Evolutionary conservation across 2,797 vertebrate species (phyloP).

Genomic region (Aeoliscus strigatus): DNA sequence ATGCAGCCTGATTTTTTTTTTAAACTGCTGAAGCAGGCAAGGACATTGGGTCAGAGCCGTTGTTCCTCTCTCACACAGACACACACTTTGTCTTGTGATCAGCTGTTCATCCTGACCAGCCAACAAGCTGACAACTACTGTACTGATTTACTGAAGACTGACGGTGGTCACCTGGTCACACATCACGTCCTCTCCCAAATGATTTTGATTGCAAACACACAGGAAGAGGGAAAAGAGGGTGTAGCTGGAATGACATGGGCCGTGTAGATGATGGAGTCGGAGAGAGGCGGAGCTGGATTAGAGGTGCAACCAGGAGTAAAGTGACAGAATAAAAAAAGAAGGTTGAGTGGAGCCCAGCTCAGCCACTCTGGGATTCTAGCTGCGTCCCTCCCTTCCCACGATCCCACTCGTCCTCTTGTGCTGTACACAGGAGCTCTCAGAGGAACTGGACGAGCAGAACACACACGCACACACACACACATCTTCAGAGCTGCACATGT

Average conservation of each 20-base stretch:
- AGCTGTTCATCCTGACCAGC: conserved; percentile 30
- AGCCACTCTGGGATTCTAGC: conserved; percentile 48
- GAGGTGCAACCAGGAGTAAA: conserved; percentile 1
- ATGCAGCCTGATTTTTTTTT: conserved; percentile 57
- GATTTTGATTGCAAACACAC: too few relatives aligned
- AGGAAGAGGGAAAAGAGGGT: too few relatives aligned
- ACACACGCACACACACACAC: too few relatives aligned
- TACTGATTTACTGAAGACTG: too few relatives aligned
- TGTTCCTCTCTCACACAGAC: conserved; percentile 12
- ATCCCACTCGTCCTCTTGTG: conserved; percentile 45
- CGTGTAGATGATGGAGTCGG: too few relatives aligned
- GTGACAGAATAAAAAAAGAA: conserved; percentile 32
- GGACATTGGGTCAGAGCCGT: conserved; percentile 48
- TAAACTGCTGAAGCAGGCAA: conserved; percentile 55
- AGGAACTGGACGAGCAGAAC: conserved; percentile 27
- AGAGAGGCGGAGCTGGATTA: too few relatives aligned
- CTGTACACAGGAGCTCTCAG: conserved; percentile 36
- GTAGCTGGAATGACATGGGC: too few relatives aligned
- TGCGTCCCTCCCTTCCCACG: conserved; percentile 32
- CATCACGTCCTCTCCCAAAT: too few relatives aligned
- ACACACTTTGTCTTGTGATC: conserved; percentile 18
- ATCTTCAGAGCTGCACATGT: conserved; percentile 19
- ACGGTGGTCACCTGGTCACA: too few relatives aligned
- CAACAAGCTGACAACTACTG: conserved; percentile 14
- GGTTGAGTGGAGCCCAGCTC: conserved; percentile 27